A percentile compares a stretch with the other conserved stretches of the same genome.
phyloP scores from a whole-genome alignment of 2,113 vertebrate genomes.

The Pteruthius melanotis region DNA sequence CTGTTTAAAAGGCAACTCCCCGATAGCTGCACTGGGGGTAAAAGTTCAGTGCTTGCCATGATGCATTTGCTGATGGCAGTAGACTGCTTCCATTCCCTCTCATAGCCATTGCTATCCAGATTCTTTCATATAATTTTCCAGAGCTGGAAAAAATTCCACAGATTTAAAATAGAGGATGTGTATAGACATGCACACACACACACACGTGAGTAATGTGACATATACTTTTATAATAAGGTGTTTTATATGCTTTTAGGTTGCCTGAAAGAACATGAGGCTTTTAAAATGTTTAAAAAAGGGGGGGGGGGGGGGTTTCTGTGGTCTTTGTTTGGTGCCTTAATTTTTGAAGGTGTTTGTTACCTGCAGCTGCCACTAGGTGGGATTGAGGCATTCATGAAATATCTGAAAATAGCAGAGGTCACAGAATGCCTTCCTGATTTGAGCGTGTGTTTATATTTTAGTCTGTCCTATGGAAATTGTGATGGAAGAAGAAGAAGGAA shows the following conservation, averaged over 20 bases:
- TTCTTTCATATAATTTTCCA: neutral
- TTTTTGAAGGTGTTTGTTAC: neutral
- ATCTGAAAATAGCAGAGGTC: neutral
- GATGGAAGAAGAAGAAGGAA: neutral
- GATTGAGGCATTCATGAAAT: neutral
- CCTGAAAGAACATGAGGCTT: neutral
- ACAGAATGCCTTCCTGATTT: neutral
- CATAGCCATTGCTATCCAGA: neutral
- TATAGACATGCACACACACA: neutral
- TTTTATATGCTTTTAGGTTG: neutral
- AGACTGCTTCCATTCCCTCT: neutral
- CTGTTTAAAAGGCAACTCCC: neutral
- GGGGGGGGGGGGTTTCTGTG: no score
- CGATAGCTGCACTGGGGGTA: rapidly evolving
- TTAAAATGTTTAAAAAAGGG: neutral
- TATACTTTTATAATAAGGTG: neutral
- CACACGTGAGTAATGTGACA: neutral
- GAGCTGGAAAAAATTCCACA: neutral
- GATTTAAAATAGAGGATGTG: neutral
- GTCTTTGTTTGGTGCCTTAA: neutral
- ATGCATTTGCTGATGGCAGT: neutral
- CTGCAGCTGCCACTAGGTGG: neutral
- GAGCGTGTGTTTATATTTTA: neutral
- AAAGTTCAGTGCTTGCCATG: neutral
- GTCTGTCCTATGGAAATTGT: neutral